A percentile compares a stretch with the other conserved stretches of the same genome.
These are phyloP conservation scores for Temnothorax rugatulus DNA, from an alignment of 2,888 invertebrate species.

Conservation along the genomic window DNA sequence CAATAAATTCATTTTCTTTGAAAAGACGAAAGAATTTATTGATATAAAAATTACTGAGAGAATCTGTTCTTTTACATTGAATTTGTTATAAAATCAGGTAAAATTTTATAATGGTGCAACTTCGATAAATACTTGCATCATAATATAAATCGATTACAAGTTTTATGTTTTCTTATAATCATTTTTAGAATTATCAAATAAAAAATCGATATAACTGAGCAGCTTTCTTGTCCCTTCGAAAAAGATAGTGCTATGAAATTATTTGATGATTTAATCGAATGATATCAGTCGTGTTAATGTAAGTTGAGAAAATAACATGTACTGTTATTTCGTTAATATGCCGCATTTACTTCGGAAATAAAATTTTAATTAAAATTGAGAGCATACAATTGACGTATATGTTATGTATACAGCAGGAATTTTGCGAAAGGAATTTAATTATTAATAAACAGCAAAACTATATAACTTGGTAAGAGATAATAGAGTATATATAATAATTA, in stretches of 20 bases:
- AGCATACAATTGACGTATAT: constrained; percentile 31
- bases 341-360: constrained; percentile 49
- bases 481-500: background rate
- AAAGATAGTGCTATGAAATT: background rate
- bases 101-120: background rate
- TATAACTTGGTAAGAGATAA: constrained; percentile 23
- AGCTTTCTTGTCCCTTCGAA: background rate
- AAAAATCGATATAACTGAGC: constrained; percentile 18
- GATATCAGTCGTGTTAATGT: constrained; percentile 29
- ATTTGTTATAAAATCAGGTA: background rate
- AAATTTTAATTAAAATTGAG: constrained; percentile 59
- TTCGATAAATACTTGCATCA: background rate
- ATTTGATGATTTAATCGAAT: constrained; percentile 33
- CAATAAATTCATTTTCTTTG: no score
- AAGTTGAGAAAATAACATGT: constrained; percentile 42
- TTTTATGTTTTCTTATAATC: background rate
- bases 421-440: constrained; percentile 54
- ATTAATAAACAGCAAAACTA: constrained; percentile 55
- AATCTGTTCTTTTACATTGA: background rate
- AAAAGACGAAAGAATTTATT: no score
- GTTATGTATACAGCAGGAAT: constrained; percentile 24
- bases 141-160: no score
- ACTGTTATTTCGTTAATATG: constrained; percentile 55
- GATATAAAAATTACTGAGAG: no score
- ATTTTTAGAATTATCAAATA: background rate